These are phyloP conservation scores for Cryptotermes secundus DNA, from an alignment of 1,140 invertebrate species.

Conservation along the genomic window DNA sequence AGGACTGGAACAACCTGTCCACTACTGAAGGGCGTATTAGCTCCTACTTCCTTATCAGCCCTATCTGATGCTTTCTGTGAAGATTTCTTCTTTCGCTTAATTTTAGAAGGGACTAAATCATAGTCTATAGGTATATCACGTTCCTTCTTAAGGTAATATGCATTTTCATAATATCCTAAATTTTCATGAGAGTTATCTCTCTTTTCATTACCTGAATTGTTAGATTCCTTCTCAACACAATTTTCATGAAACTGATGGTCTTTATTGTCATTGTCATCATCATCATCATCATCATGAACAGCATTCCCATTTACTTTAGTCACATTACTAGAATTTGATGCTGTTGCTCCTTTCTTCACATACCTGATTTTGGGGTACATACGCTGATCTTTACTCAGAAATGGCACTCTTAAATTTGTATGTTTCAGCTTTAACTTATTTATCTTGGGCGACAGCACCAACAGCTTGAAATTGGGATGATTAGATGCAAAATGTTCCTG, in stretches of 20 bases:
- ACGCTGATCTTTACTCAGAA: neutral
- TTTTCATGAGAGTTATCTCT: neutral
- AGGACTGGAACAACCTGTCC: neutral
- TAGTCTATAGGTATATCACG: neutral
- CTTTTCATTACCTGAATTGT: neutral
- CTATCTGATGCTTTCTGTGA: neutral
- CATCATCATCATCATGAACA: neutral
- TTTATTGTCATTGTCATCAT: neutral
- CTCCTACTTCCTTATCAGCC: neutral
- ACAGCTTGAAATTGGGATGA: constrained; percentile 23
- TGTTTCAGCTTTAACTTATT: neutral
- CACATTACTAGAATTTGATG: too few species aligned
- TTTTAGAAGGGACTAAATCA: neutral
- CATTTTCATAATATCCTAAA: neutral
- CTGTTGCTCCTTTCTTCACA: too few species aligned
- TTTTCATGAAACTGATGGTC: neutral
- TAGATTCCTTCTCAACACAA: neutral
- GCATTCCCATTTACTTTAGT: too few species aligned
- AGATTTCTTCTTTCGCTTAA: constrained; percentile 10
- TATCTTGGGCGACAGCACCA: constrained; percentile 14
- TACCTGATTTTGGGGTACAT: neutral
- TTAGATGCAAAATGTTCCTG: constrained; percentile 21
- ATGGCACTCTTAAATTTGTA: neutral
- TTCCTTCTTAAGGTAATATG: neutral
- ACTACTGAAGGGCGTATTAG: neutral